Percentiles rank a stretch among this genome's conserved stretches.
These are phyloP conservation scores for Monarcha castaneiventris DNA, from an alignment of 2,113 vertebrate species.

Conservation along the genomic window DNA sequence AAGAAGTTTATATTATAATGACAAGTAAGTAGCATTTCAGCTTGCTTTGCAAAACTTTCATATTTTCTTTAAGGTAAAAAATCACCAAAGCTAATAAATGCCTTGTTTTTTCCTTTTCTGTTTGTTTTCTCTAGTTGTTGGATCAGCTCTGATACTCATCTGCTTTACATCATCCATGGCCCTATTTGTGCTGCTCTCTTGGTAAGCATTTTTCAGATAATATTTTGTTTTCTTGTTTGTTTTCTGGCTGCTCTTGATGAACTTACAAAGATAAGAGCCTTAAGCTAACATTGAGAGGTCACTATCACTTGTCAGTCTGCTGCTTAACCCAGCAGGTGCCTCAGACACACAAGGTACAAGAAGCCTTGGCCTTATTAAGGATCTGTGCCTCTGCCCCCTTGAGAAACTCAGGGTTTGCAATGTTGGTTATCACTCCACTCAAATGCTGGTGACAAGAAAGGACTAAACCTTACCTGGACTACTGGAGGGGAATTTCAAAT, in stretches of 20 bases:
- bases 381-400: background rate
- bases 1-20: constrained; percentile 92
- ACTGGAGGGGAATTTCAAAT: background rate
- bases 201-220: constrained; percentile 74
- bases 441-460: background rate
- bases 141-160: constrained; percentile 95
- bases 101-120: background rate
- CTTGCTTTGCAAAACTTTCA: background rate
- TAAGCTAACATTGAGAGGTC: background rate
- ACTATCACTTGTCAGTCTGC: background rate
- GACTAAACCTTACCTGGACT: background rate
- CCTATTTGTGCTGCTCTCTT: constrained; percentile 94
- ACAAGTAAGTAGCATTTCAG: constrained; percentile 84
- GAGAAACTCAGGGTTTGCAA: background rate
- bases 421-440: background rate
- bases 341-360: background rate
- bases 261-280: background rate
- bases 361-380: background rate
- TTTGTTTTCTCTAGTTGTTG: constrained; percentile 83
- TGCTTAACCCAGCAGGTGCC: background rate
- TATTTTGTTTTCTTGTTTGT: background rate
- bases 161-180: constrained; percentile 96
- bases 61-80: background rate
- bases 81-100: background rate
- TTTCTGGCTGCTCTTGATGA: background rate